Percentiles rank a stretch among this genome's conserved stretches.
Evolutionary conservation across 2,888 invertebrate species (phyloP).

Genomic region (Agriopis leucophaearia): DNA sequence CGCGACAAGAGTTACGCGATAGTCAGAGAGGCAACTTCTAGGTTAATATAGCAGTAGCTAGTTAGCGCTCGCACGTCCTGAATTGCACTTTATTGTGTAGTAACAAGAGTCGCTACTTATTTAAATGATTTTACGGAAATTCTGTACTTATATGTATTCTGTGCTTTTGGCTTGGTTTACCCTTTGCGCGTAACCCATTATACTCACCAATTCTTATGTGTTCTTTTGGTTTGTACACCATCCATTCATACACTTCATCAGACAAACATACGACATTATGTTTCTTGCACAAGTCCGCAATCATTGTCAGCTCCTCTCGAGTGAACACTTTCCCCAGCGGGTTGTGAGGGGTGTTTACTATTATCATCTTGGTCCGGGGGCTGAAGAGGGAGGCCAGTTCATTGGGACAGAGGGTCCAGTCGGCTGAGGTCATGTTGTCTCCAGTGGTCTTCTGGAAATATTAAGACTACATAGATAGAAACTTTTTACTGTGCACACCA

Average conservation of each 20-base stretch:
- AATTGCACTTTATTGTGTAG: too few relatives aligned
- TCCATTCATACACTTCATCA: constrained; percentile 93
- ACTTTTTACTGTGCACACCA: too few relatives aligned
- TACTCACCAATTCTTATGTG: constrained; percentile 95
- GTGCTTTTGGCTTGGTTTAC: too few relatives aligned
- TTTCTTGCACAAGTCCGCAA: constrained; percentile 31
- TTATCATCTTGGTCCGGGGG: constrained; percentile 95
- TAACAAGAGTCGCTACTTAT: too few relatives aligned
- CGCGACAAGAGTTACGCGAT: too few relatives aligned
- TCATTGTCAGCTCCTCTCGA: constrained; percentile 79
- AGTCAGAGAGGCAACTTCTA: too few relatives aligned
- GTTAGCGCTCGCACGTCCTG: too few relatives aligned
- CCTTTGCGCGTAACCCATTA: too few relatives aligned
- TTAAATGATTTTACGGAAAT: too few relatives aligned
- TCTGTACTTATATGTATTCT: too few relatives aligned
- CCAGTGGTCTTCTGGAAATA: constrained; percentile 65
- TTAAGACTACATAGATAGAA: too few relatives aligned
- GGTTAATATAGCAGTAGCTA: too few relatives aligned
- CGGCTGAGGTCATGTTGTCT: constrained; percentile 89
- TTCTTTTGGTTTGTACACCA: constrained; percentile 93
- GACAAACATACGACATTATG: constrained; percentile 29
- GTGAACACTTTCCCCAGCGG: constrained; percentile 96
- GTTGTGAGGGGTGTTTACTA: constrained; percentile 98
- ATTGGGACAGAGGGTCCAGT: constrained; percentile 95
- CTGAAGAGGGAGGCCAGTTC: constrained; percentile 94